phyloP scores from a whole-genome alignment of 2,888 invertebrate species.

The Coronaproctus castanopsis region DNA sequence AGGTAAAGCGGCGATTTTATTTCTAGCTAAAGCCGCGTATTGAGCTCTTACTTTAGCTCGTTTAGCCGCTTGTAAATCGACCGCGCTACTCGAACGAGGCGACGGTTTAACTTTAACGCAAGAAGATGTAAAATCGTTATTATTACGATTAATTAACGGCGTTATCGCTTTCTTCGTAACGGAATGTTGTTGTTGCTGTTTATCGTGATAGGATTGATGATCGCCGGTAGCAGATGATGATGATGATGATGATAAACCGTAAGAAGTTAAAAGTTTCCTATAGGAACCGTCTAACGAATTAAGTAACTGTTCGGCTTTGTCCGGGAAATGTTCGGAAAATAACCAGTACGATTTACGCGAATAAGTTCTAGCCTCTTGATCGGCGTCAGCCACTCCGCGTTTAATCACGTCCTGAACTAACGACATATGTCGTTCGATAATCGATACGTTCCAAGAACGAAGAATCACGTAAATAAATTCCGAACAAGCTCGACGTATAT shows the following conservation, averaged over 20 bases:
- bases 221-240: not conserved
- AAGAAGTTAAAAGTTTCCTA: slow-evolving; percentile 42
- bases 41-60: slow-evolving; percentile 64
- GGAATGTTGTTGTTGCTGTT: not conserved
- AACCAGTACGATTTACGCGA: slow-evolving; percentile 70
- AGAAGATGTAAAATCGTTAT: not conserved
- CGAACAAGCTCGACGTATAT: slow-evolving; percentile 57
- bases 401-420: slow-evolving; percentile 63
- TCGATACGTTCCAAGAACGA: slow-evolving; percentile 65
- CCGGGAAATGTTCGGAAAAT: slow-evolving; percentile 75
- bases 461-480: slow-evolving; percentile 68
- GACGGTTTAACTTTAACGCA: slow-evolving; percentile 5
- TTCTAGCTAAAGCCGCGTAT: slow-evolving; percentile 58
- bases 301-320: slow-evolving; percentile 66
- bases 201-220: not conserved
- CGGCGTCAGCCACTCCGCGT: slow-evolving; percentile 79
- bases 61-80: slow-evolving; percentile 79
- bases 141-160: not conserved
- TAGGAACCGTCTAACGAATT: slow-evolving; percentile 60
- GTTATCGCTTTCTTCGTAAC: not conserved
- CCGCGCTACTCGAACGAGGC: slow-evolving; percentile 58
- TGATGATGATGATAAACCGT: slow-evolving; percentile 18
- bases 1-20: slow-evolving; percentile 42
- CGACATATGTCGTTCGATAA: slow-evolving; percentile 59
- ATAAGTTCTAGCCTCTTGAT: slow-evolving; percentile 63